Percentiles rank a stretch among this genome's conserved stretches.
Conservation (phyloP, 1,140 invertebrate genomes). For the Theocolax elegans region DNA sequence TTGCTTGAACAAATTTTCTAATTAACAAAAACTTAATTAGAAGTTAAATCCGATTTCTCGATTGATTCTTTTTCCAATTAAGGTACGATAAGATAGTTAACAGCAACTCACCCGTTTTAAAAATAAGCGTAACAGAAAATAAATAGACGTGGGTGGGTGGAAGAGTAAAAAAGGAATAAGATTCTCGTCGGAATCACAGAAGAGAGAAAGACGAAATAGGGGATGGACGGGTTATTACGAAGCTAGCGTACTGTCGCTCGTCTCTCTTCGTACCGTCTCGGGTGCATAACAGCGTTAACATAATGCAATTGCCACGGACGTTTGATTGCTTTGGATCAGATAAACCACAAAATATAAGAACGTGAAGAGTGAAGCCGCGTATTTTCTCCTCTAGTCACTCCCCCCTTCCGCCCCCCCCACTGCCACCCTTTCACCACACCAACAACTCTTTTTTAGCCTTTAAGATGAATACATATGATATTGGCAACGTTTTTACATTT, state of each 20-base stretch:
- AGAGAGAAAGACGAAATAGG: not conserved
- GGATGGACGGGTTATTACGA: not conserved
- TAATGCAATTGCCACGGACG: slow-evolving; percentile 24
- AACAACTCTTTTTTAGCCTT: too few species aligned
- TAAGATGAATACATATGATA: too few species aligned
- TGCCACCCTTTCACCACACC: too few species aligned
- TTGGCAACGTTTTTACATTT: not conserved
- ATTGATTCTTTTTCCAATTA: slow-evolving; percentile 13
- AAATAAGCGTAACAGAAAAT: too few species aligned
- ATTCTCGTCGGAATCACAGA: not conserved
- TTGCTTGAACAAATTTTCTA: not conserved
- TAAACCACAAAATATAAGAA: slow-evolving; percentile 19
- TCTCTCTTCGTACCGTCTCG: not conserved
- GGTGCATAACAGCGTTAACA: slow-evolving; percentile 12
- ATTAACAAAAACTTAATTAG: not conserved
- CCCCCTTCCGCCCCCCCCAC: too few species aligned
- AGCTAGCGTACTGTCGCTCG: slow-evolving; percentile 7
- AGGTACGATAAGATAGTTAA: slow-evolving; percentile 1
- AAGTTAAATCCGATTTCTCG: not conserved
- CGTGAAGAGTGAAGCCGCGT: too few species aligned
- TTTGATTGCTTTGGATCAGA: slow-evolving; percentile 17
- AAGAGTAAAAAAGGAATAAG: not conserved
- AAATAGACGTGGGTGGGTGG: not conserved
- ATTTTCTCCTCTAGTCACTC: too few species aligned
- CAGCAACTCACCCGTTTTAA: not conserved